These are phyloP conservation scores for Hassar affinis DNA, from an alignment of 2,113 vertebrate species.

Conservation along the genomic window DNA sequence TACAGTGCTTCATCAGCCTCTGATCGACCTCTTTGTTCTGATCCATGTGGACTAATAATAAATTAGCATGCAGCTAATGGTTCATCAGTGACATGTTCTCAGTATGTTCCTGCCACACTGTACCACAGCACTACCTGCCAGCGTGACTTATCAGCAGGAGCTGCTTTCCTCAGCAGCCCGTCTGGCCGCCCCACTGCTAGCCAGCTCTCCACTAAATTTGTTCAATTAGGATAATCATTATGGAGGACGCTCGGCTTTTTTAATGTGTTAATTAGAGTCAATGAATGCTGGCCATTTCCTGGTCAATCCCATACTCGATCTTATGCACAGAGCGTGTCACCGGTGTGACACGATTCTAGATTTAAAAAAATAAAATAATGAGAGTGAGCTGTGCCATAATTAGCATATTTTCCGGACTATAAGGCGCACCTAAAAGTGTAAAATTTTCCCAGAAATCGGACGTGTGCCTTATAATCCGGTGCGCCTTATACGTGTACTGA, in stretches of 20 bases:
- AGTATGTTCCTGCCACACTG: background rate
- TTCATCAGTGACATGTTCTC: constrained; percentile 11
- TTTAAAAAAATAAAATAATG: no score
- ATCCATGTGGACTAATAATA: constrained; percentile 29
- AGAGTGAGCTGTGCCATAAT: no score
- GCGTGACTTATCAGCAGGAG: constrained; percentile 66
- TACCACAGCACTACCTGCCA: constrained; percentile 60
- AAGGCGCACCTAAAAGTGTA: no score
- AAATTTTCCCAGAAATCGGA: no score
- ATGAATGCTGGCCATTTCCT: constrained; percentile 56
- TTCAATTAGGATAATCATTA: constrained; percentile 75
- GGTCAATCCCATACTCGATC: constrained; percentile 12
- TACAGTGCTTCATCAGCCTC: background rate
- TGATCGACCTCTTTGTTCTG: background rate
- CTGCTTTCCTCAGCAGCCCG: constrained; percentile 67
- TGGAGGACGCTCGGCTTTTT: constrained; percentile 62
- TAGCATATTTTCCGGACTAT: no score
- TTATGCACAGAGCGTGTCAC: no score
- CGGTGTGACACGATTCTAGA: no score
- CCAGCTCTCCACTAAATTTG: constrained; percentile 67
- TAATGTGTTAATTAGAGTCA: constrained; percentile 65
- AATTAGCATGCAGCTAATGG: constrained; percentile 44
- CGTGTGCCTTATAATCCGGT: no score
- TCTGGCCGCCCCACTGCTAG: constrained; percentile 64
- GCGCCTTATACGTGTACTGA: no score